Evolutionary conservation across 1,140 invertebrate genomes (phyloP).

Genomic region (Oppia nitens): DNA sequence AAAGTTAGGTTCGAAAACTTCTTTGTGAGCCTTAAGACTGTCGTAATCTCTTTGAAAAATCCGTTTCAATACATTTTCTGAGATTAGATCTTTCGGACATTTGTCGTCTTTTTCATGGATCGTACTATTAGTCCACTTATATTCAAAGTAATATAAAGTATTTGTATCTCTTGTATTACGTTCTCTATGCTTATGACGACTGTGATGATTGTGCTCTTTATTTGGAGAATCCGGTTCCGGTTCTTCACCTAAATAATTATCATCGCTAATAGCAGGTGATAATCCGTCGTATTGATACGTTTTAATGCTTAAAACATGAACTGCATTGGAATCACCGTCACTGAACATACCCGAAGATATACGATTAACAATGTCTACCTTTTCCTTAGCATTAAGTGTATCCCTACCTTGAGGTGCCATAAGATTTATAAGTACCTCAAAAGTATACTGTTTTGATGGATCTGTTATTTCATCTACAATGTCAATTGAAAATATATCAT

Average conservation of each 20-base stretch:
- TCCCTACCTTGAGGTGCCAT: background rate
- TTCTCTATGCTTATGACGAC: background rate
- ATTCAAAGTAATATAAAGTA: slow-evolving; percentile 9
- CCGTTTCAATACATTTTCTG: background rate
- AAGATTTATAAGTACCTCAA: slow-evolving; percentile 9
- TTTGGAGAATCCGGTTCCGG: background rate
- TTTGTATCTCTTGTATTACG: background rate
- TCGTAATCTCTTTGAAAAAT: background rate
- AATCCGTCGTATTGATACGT: background rate
- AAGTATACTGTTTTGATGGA: slow-evolving; percentile 2
- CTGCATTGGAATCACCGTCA: slow-evolving; percentile 4
- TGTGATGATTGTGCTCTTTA: background rate
- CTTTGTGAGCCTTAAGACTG: background rate
- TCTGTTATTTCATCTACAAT: background rate
- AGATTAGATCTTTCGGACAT: slow-evolving; percentile 8
- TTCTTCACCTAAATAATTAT: background rate
- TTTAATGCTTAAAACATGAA: slow-evolving; percentile 6
- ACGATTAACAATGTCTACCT: background rate
- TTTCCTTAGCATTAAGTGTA: background rate
- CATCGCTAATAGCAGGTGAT: background rate
- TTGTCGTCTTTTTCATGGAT: background rate
- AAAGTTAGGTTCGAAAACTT: slow-evolving; percentile 4
- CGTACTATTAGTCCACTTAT: slow-evolving; percentile 13
- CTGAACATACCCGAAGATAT: slow-evolving; percentile 1
- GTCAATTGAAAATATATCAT: slow-evolving; percentile 8